Evolutionary conservation across 2,888 invertebrate genomes (phyloP).

Genomic region (Drosophila yooni): DNA sequence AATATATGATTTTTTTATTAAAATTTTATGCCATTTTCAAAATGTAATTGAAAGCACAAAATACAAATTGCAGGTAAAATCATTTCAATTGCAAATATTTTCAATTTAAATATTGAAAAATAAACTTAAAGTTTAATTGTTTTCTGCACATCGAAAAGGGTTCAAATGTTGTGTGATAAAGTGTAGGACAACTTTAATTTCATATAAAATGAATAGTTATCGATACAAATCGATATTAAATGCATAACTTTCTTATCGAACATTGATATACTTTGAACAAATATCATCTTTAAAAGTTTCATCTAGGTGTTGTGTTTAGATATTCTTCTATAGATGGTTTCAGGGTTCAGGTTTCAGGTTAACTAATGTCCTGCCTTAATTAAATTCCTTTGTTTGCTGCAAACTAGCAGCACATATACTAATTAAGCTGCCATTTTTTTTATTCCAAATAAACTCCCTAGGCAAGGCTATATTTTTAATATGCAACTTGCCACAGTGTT

Average conservation of each 20-base stretch:
- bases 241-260: too few relatives aligned
- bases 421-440: neutral
- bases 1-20: neutral
- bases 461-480: conserved; percentile 5
- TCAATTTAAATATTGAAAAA: neutral
- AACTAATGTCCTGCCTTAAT: neutral
- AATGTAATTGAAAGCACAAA: neutral
- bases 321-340: too few relatives aligned
- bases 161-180: neutral
- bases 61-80: neutral
- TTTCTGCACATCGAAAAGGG: neutral
- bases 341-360: too few relatives aligned
- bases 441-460: neutral
- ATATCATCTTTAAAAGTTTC: too few relatives aligned
- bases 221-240: too few relatives aligned
- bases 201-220: too few relatives aligned
- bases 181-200: neutral
- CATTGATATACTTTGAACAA: too few relatives aligned
- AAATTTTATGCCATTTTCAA: neutral
- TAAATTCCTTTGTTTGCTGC: neutral
- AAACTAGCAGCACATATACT: neutral
- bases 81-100: neutral
- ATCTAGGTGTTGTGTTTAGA: too few relatives aligned
- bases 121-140: neutral
- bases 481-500: conserved; percentile 27